Base-by-base conservation (phyloP, 2,113 vertebrate species). In the Vulpes ferrilata region DNA sequence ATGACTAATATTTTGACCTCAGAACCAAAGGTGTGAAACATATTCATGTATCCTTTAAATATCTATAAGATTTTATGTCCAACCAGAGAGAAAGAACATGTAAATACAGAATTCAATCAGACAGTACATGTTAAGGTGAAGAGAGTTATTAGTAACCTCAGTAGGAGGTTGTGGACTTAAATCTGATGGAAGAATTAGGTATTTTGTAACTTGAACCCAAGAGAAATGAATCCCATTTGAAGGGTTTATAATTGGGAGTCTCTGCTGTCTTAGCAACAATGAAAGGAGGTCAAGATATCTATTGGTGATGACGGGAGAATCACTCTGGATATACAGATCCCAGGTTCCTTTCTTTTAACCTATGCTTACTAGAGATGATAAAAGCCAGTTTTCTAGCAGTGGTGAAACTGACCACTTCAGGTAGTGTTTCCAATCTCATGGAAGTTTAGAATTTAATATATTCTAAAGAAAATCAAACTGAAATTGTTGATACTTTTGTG, bases 181-280 rank as follows among this genome's bases (percentile, higher is more conserved):
- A 73, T 96, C 32, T 93, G 48, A 91, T 71, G 32, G 38, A 91
- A 95, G 55, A 88, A 85, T 17, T 84, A 20, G 32, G 51, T 83
- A 79, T 85, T 73, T 79, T 84, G 55, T 67, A 93, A 84, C 35
- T 59, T 80, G 67, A 93, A 94, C 27, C 76, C 67, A 55, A 73
- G 82, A 22, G 35, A 79, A 92, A 15, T 79, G 67, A 94, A 51
- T 23, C 48, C 76, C 80, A 51, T 76, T 69, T 43, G 38, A 88
- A 83, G 43, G 17, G n/a, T 59, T 95, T 79, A 19, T 84, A 71
- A 67, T 71, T 64, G 22, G 22, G 69, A 88, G 57, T 89, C 25
- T 38, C 13, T 67, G 59, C 78, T 74, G 80, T 81, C 82, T 51
- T 22, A 32, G 74, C n/a, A 91, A 88, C 91, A 71, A 20, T 57